phyloP scores from a whole-genome alignment of 1,140 invertebrate genomes.

The Anastatus disparis region DNA sequence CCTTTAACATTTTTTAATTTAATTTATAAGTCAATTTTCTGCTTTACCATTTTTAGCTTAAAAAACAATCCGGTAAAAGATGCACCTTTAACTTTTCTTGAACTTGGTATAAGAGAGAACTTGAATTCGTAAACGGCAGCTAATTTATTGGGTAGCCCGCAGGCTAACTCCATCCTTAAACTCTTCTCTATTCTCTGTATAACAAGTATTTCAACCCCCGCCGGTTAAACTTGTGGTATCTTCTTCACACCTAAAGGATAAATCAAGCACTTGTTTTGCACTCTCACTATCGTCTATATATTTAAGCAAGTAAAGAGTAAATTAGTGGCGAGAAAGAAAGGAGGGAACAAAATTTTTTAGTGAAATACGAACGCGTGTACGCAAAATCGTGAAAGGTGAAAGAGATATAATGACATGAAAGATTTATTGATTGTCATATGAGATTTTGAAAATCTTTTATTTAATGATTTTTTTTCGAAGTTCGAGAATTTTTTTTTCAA shows the following conservation, averaged over 20 bases:
- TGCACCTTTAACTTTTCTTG: too few relatives aligned
- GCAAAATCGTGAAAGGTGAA: slow-evolving; percentile 2
- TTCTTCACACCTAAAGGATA: slow-evolving; percentile 9
- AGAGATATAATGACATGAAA: too few relatives aligned
- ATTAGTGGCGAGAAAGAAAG: background rate
- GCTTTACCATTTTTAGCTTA: too few relatives aligned
- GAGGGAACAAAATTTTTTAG: slow-evolving; percentile 12
- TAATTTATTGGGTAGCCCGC: slow-evolving; percentile 16
- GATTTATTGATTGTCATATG: too few relatives aligned
- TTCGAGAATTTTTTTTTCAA: too few relatives aligned
- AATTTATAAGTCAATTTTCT: too few relatives aligned
- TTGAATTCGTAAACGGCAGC: slow-evolving; percentile 18
- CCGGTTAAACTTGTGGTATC: slow-evolving; percentile 23
- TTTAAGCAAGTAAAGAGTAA: too few relatives aligned
- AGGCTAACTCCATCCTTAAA: background rate
- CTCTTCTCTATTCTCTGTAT: background rate
- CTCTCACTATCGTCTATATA: background rate
- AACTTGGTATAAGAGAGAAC: background rate
- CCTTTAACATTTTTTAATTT: too few relatives aligned
- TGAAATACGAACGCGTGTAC: slow-evolving; percentile 4
- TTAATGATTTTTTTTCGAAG: too few relatives aligned
- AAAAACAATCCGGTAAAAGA: too few relatives aligned
- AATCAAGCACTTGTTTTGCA: background rate
- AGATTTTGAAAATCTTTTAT: too few relatives aligned
- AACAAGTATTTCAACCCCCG: slow-evolving; percentile 19